Evolutionary conservation across 2,113 vertebrate species (phyloP).

Genomic region (Corythornis vintsioides): DNA sequence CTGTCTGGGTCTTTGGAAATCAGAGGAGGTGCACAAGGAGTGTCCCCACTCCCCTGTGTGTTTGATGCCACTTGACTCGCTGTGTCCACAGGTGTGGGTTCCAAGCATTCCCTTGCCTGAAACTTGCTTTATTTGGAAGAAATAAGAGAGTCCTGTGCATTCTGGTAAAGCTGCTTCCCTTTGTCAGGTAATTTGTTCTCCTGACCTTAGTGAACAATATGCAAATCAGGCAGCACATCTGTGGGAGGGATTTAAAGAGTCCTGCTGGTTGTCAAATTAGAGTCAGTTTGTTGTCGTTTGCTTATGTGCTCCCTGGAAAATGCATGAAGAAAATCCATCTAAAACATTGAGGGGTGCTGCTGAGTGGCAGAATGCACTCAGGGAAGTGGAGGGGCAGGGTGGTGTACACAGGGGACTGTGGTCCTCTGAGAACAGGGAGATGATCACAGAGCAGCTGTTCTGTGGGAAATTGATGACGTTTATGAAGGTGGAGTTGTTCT

Average conservation of each 20-base stretch:
- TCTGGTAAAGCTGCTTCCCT: not conserved
- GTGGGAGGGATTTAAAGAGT: not conserved
- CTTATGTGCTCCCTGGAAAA: not conserved
- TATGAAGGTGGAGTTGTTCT: not conserved
- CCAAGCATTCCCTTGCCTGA: not conserved
- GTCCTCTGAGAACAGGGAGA: slow-evolving; percentile 13
- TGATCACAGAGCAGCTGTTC: not conserved
- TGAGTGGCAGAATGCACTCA: not conserved
- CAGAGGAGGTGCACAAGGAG: not conserved
- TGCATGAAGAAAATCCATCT: not conserved
- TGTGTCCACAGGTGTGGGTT: not conserved
- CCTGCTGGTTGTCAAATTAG: slow-evolving; percentile 22
- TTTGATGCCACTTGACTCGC: not conserved
- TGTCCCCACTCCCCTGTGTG: not conserved
- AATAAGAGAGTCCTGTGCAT: not conserved
- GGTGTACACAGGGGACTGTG: not conserved
- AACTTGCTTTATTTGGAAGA: not conserved
- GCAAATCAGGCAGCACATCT: not conserved
- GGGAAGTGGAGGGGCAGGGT: not conserved
- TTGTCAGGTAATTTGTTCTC: not conserved
- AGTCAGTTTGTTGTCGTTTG: not conserved
- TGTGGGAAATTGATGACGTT: not conserved
- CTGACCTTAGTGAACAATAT: not conserved
- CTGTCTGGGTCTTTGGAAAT: not conserved
- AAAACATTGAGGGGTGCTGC: not conserved